phyloP scores from a whole-genome alignment of 2,797 vertebrate genomes.

The Semaprochilodus insignis region DNA sequence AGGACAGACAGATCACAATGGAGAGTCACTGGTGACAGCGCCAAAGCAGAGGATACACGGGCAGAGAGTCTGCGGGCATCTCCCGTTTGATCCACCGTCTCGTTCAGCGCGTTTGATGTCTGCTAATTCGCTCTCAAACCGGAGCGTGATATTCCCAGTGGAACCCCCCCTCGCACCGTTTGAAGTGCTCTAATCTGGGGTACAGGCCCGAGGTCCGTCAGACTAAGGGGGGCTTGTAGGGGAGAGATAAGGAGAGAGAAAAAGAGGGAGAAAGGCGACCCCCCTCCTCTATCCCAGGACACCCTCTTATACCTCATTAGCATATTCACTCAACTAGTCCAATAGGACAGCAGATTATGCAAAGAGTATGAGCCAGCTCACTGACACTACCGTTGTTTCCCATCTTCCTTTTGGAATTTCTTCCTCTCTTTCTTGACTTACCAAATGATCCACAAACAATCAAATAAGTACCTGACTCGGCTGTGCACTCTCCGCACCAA shows the following conservation, averaged over 20 bases:
- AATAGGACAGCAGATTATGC: constrained; percentile 56
- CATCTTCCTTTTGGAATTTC: constrained; percentile 24
- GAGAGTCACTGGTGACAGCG: constrained; percentile 18
- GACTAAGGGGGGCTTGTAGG: constrained; percentile 66
- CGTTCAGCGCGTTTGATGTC: constrained; percentile 71
- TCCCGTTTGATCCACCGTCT: constrained; percentile 71
- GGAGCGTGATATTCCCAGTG: constrained; percentile 70
- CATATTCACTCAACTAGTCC: constrained; percentile 69
- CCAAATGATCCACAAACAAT: constrained; percentile 48
- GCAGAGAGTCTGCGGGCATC: constrained; percentile 60
- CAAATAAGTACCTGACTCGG: constrained; percentile 32
- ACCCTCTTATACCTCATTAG: constrained; percentile 56
- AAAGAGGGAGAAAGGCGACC: constrained; percentile 6
- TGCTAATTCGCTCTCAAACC: constrained; percentile 77
- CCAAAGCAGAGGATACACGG: not conserved
- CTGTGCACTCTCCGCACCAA: not conserved
- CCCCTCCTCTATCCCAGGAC: constrained; percentile 31
- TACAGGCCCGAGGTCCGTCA: constrained; percentile 58
- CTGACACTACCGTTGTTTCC: constrained; percentile 19
- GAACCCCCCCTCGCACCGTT: constrained; percentile 63
- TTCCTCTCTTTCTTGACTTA: constrained; percentile 38
- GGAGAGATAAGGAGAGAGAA: constrained; percentile 66
- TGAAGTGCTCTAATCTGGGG: constrained; percentile 69
- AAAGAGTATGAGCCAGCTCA: constrained; percentile 42
- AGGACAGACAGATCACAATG: constrained; percentile 22